Conservation (phyloP, 2,113 vertebrate species). For the Esox niger region DNA sequence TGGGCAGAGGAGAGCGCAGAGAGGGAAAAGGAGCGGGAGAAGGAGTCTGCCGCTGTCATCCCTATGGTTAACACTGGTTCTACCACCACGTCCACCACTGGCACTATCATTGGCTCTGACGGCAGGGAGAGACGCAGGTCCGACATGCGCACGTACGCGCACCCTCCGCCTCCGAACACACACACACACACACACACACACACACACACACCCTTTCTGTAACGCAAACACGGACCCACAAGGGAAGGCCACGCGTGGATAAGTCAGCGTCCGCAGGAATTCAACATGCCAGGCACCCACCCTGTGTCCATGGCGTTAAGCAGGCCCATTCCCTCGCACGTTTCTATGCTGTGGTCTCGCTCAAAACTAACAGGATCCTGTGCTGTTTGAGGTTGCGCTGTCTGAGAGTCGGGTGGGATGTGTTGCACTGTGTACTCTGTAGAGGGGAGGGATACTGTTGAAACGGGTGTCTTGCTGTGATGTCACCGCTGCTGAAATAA, state of each 20-base stretch:
- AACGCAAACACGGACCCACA: background rate
- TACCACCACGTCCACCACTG: conserved; percentile 81
- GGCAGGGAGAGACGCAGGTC: conserved; percentile 96
- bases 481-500: conserved; percentile 50
- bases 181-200: conserved; percentile 1
- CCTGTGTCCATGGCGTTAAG: background rate
- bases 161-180: too few relatives aligned
- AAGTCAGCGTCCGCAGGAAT: too few relatives aligned
- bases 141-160: background rate
- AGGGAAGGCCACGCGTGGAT: too few relatives aligned
- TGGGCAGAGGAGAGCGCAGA: conserved; percentile 96
- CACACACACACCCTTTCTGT: background rate
- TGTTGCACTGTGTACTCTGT: conserved; percentile 5
- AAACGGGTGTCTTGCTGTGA: conserved; percentile 36
- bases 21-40: conserved; percentile 89
- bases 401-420: conserved; percentile 29
- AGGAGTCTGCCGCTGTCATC: conserved; percentile 90
- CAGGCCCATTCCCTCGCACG: background rate
- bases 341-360: background rate
- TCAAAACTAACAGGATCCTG: background rate
- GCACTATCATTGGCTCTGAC: conserved; percentile 86
- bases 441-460: conserved; percentile 13
- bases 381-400: conserved; percentile 14
- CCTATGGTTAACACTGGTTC: conserved; percentile 93
- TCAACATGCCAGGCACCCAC: background rate